Conservation (phyloP, 2,888 invertebrate genomes). For the Cacoxenus indagator region DNA sequence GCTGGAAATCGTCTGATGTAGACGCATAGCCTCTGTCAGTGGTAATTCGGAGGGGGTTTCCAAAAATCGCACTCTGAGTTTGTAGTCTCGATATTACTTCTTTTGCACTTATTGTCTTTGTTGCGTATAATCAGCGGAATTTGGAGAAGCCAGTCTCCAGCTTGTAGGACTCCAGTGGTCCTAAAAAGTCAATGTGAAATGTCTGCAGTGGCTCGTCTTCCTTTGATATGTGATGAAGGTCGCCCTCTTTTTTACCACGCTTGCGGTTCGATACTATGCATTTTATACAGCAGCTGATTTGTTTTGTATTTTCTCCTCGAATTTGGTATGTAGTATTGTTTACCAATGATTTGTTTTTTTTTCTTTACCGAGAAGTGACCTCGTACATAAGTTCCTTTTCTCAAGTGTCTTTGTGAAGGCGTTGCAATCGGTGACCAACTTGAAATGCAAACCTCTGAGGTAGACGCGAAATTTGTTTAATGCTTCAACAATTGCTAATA, state of each 20-base stretch:
- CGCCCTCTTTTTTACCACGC: slow-evolving; percentile 37
- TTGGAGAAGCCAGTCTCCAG: slow-evolving; percentile 63
- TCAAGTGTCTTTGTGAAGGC: slow-evolving; percentile 32
- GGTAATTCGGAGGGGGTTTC: slow-evolving; percentile 60
- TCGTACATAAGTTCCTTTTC: slow-evolving; percentile 49
- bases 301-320: slow-evolving; percentile 34
- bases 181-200: slow-evolving; percentile 60
- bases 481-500: slow-evolving; percentile 41
- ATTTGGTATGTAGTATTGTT: slow-evolving; percentile 36
- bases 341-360: slow-evolving; percentile 31
- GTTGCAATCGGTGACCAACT: slow-evolving; percentile 26
- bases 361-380: slow-evolving; percentile 39
- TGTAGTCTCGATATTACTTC: slow-evolving; percentile 57
- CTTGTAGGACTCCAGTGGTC: slow-evolving; percentile 56
- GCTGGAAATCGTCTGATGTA: slow-evolving; percentile 45
- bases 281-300: slow-evolving; percentile 34
- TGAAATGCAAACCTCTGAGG: slow-evolving; percentile 15
- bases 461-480: slow-evolving; percentile 20
- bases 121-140: slow-evolving; percentile 64
- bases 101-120: slow-evolving; percentile 47
- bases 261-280: slow-evolving; percentile 35
- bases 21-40: slow-evolving; percentile 62
- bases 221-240: slow-evolving; percentile 36
- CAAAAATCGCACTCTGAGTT: slow-evolving; percentile 59
- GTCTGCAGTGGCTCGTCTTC: slow-evolving; percentile 38